Conservation (phyloP, 1,140 invertebrate genomes). For the Hyles euphorbiae region DNA sequence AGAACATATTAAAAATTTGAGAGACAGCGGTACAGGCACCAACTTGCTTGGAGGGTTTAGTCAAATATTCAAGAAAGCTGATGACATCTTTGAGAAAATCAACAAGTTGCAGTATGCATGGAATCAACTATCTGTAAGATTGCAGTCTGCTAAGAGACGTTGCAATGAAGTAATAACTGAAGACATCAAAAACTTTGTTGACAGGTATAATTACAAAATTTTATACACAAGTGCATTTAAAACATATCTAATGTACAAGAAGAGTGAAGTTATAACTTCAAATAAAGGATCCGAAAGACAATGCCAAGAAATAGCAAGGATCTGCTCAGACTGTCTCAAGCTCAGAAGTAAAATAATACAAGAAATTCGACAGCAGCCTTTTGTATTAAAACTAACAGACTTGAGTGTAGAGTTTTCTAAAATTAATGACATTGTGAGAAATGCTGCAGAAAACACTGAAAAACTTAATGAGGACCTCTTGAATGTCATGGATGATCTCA, state of each 20-base stretch:
- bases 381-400: slow-evolving; percentile 63
- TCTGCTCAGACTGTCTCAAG: slow-evolving; percentile 65
- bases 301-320: slow-evolving; percentile 59
- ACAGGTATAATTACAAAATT: slow-evolving; percentile 51
- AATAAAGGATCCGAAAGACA: slow-evolving; percentile 49
- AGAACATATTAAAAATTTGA: slow-evolving; percentile 48
- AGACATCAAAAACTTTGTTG: slow-evolving; percentile 58
- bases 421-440: slow-evolving; percentile 54
- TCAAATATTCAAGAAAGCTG: slow-evolving; percentile 53
- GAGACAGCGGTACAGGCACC: slow-evolving; percentile 39
- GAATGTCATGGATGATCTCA: slow-evolving; percentile 38
- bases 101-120: slow-evolving; percentile 58
- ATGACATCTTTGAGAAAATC: slow-evolving; percentile 51
- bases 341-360: slow-evolving; percentile 58
- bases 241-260: slow-evolving; percentile 45
- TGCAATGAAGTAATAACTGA: slow-evolving; percentile 56
- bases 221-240: slow-evolving; percentile 51
- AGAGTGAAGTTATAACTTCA: slow-evolving; percentile 46
- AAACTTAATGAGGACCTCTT: slow-evolving; percentile 42
- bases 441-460: slow-evolving; percentile 54
- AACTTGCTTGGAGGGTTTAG: slow-evolving; percentile 57
- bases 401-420: slow-evolving; percentile 59
- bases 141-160: slow-evolving; percentile 62
- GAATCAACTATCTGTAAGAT: slow-evolving; percentile 50
- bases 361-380: slow-evolving; percentile 55